Evolutionary conservation across 2,113 vertebrate genomes (phyloP).

Genomic region (Lutjanus erythropterus): DNA sequence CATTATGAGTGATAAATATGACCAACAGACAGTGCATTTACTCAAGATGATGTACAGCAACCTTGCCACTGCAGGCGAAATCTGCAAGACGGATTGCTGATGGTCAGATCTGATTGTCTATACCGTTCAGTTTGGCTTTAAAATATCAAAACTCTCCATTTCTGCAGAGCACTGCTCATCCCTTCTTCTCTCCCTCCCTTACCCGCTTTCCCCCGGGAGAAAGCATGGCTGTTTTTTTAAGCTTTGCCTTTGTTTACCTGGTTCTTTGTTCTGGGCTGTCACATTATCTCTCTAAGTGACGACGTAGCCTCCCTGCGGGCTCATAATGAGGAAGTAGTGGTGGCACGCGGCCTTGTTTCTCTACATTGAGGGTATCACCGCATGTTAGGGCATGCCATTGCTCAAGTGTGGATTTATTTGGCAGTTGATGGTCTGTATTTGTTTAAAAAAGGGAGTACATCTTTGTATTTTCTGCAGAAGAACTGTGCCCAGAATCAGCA

Average conservation of each 20-base stretch:
- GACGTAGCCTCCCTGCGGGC: conserved; percentile 55
- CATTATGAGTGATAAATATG: conserved; percentile 48
- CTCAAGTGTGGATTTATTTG: conserved; percentile 34
- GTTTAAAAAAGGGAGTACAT: not conserved
- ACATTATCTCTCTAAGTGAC: conserved; percentile 73
- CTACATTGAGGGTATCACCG: conserved; percentile 33
- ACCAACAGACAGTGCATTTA: conserved; percentile 14
- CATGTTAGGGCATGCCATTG: conserved; percentile 34
- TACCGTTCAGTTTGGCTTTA: conserved; percentile 30
- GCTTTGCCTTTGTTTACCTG: conserved; percentile 70
- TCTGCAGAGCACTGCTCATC: not conserved
- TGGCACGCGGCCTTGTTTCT: conserved; percentile 37
- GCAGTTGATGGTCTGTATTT: conserved; percentile 39
- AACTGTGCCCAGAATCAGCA: not conserved
- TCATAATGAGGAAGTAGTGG: conserved; percentile 68
- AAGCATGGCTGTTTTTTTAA: conserved; percentile 31
- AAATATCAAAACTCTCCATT: conserved; percentile 24
- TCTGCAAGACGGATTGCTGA: conserved; percentile 58
- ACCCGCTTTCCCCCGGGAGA: conserved; percentile 12
- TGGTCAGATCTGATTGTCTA: conserved; percentile 44
- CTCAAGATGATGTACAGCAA: conserved; percentile 58
- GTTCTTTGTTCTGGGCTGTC: conserved; percentile 67
- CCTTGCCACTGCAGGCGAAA: conserved; percentile 16
- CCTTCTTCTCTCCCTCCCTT: not conserved
- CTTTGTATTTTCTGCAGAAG: conserved; percentile 3